Conservation (phyloP, 1,140 invertebrate genomes). For the Copidosoma floridanum region DNA sequence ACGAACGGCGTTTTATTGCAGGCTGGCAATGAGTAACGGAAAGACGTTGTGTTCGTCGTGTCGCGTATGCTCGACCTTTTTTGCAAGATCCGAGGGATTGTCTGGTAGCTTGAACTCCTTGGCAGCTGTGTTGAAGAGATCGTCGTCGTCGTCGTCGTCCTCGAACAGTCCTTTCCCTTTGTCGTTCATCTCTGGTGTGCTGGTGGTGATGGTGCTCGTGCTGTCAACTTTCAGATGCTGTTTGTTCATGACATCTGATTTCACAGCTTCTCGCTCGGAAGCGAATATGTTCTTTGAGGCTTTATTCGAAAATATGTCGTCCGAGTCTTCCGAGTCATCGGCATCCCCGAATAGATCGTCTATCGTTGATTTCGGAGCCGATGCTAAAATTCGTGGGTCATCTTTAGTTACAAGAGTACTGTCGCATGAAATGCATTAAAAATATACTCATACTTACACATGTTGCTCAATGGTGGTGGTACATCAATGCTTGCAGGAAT, state of each 20-base stretch:
- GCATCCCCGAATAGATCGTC: constrained; percentile 52
- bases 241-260: constrained; percentile 6
- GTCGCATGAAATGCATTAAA: no score
- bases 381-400: no score
- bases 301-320: constrained; percentile 48
- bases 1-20: no score
- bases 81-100: constrained; percentile 1
- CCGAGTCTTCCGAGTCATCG: constrained; percentile 53
- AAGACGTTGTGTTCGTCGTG: no score
- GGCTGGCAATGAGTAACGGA: no score
- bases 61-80: constrained; percentile 35
- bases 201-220: constrained; percentile 31
- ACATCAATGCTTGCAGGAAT: constrained; percentile 49
- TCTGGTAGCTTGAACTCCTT: constrained; percentile 27
- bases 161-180: constrained; percentile 37
- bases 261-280: constrained; percentile 21
- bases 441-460: constrained; percentile 37
- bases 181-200: constrained; percentile 37
- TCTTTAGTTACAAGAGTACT: no score
- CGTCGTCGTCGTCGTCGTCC: constrained; percentile 39
- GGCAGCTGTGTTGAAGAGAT: constrained; percentile 34
- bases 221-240: constrained; percentile 1
- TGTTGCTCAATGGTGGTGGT: constrained; percentile 48
- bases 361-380: constrained; percentile 50
- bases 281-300: constrained; percentile 33